Base-by-base conservation (phyloP, 2,888 invertebrate genomes). In the Cerastoderma edule region DNA sequence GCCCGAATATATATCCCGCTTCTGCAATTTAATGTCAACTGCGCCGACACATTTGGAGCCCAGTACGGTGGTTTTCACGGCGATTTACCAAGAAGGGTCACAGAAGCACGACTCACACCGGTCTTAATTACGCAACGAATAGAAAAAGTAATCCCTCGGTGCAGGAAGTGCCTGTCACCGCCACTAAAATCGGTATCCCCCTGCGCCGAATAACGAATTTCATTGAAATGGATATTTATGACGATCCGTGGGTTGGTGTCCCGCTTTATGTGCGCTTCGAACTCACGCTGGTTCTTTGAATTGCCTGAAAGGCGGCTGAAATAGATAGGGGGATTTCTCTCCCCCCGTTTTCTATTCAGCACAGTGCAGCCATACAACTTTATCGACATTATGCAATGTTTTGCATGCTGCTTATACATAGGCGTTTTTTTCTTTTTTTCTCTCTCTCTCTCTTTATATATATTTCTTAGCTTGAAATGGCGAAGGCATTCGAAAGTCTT, bases 71-170 rank as follows among this genome's bases (percentile, higher is more conserved):
- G 60, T 39, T 60, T 60, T 60, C n/a, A 60, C 10, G 60, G 60
- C 39, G 60, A 35, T 60, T 60, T 60, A 39, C 60, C 60, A 60
- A 60, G 60, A 60, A 60, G 13, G 39, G 60, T 39, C 39, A 6
- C 27, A 39, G 6, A 30, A 22, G 60, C 39, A 16, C 35, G 60
- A 60, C n/a, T 35, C 60, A 60, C 60, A n/a, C 60, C 35, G 27
- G 60, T 39, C 39, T 60, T 60, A 60, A 60, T 60, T 60, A 60
- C 60, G 60, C 39, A 60, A 60, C 60, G 32, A 22, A 60, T 33
- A 60, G 60, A 60, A 60, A 39, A 60, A 60, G 39, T 60, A 60
- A 60, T 39, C 33, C 60, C 39, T 35, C 39, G 24, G n/a, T 60
- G 60, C 60, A 60, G 16, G 16, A 30, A 33, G 33, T 32, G 28